Conservation (phyloP, 2,113 vertebrate genomes). For the Barnardius zonarius region DNA sequence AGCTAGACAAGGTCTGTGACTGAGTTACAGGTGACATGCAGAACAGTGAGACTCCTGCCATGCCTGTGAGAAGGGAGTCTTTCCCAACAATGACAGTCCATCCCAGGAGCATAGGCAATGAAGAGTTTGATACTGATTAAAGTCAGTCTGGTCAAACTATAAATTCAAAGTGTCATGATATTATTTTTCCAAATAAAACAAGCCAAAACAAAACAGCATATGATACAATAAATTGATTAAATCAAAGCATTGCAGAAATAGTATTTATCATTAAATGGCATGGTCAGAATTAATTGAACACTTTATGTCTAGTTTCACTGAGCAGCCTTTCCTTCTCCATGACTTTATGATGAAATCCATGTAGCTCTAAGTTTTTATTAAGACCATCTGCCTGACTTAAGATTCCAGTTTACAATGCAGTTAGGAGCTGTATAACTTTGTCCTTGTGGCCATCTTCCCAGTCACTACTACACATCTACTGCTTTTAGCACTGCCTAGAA, state of each 20-base stretch:
- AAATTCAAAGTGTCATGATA: not conserved
- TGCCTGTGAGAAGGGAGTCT: not conserved
- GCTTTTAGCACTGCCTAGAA: not conserved
- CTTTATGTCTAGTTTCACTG: not conserved
- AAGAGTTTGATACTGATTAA: not conserved
- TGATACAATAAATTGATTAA: not conserved
- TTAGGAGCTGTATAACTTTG: not conserved
- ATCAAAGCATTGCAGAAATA: not conserved
- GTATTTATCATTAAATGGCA: not conserved
- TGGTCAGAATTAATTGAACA: not conserved
- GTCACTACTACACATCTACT: not conserved
- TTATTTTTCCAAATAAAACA: not conserved
- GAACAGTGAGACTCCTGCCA: not conserved
- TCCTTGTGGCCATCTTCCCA: not conserved
- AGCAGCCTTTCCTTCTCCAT: not conserved
- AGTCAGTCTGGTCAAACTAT: not conserved
- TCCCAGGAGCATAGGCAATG: not conserved
- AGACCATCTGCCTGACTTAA: not conserved
- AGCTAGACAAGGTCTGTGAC: not conserved
- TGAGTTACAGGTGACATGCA: not conserved
- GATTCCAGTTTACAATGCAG: not conserved
- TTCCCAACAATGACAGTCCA: not conserved
- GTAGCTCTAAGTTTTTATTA: not conserved
- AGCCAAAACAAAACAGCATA: not conserved
- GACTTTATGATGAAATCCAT: not conserved